phyloP scores from a whole-genome alignment of 2,113 vertebrate species.

The Procavia capensis region DNA sequence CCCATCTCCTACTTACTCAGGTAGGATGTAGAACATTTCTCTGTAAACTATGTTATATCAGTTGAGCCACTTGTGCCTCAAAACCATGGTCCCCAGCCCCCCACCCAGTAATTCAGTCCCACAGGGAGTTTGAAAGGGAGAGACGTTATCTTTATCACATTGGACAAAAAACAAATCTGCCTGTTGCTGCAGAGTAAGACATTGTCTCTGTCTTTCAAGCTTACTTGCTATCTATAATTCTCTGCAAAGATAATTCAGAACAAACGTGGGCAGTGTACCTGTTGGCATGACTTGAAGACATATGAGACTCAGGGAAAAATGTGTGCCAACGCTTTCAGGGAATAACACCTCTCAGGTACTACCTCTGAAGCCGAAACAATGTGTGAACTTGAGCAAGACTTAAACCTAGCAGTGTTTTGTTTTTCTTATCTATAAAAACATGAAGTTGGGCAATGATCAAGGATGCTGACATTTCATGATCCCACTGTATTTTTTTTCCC shows the following conservation, averaged over 20 bases:
- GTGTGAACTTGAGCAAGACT: background rate
- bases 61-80: no score
- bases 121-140: no score
- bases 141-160: background rate
- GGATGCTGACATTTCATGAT: background rate
- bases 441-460: background rate
- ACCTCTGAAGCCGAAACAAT: background rate
- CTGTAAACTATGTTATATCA: no score
- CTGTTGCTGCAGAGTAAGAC: background rate
- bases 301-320: background rate
- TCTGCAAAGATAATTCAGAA: slow-evolving; percentile 30
- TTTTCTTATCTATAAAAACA: slow-evolving; percentile 3
- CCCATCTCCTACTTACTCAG: no score
- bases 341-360: background rate
- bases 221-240: background rate
- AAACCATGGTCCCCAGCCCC: no score
- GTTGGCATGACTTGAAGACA: background rate
- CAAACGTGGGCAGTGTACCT: background rate
- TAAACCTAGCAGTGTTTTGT: background rate
- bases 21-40: no score
- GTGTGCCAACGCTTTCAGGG: background rate
- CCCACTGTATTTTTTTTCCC: background rate
- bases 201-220: slow-evolving; percentile 25
- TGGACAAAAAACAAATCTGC: background rate
- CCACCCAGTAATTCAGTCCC: no score